A percentile compares a stretch with the other conserved stretches of the same genome.
These are phyloP conservation scores for Odontamblyopus rebecca DNA, from an alignment of 2,797 vertebrate species.

Conservation along the genomic window DNA sequence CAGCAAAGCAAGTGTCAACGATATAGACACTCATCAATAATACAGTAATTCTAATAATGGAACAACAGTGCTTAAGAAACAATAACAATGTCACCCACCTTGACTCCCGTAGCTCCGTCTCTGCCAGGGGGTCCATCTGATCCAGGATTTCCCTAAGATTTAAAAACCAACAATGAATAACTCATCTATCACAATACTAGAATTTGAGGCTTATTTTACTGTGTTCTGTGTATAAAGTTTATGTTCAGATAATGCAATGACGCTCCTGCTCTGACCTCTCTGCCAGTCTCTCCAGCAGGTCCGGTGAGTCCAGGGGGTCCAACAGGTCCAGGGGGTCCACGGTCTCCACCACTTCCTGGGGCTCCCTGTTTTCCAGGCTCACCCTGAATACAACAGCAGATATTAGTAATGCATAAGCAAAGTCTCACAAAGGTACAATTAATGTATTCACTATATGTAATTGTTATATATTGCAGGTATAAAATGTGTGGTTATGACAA, in stretches of 20 bases:
- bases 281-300: slow-evolving; percentile 88
- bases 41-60: background rate
- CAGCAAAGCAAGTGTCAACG: background rate
- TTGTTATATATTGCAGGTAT: no score
- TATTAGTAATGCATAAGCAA: background rate
- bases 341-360: slow-evolving; percentile 85
- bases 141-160: slow-evolving; percentile 87
- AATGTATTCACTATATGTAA: background rate
- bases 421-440: background rate
- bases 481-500: no score
- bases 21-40: background rate
- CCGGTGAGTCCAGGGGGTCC: slow-evolving; percentile 92
- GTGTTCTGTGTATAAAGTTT: background rate
- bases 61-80: background rate
- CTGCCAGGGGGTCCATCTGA: slow-evolving; percentile 93
- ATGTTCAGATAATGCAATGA: background rate
- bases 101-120: slow-evolving; percentile 89
- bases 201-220: background rate
- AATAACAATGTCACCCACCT: slow-evolving; percentile 75
- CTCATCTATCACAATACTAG: background rate
- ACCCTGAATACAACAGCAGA: slow-evolving; percentile 72
- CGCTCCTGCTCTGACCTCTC: slow-evolving; percentile 81
- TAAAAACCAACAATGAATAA: background rate
- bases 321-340: slow-evolving; percentile 92
- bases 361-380: slow-evolving; percentile 95